Conservation (phyloP, 2,888 invertebrate species). For the Lamellibrachia columna region DNA sequence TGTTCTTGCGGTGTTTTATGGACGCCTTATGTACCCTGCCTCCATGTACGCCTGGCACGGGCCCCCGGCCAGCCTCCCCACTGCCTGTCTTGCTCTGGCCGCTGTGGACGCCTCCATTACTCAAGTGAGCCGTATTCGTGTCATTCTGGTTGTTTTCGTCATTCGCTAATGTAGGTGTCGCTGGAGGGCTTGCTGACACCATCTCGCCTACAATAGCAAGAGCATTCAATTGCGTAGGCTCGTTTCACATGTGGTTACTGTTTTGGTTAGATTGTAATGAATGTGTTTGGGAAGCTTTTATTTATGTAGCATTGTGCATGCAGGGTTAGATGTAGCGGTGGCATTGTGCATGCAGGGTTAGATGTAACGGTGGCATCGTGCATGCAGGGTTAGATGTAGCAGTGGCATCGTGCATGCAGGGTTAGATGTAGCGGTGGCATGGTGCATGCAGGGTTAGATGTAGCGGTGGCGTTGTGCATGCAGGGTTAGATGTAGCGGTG, state of each 20-base stretch:
- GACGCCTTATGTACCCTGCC: constrained; percentile 37
- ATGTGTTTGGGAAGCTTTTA: no score
- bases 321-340: no score
- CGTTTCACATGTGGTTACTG: not conserved
- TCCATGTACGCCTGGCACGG: constrained; percentile 25
- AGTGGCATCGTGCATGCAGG: no score
- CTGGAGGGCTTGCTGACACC: constrained; percentile 19
- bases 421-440: no score
- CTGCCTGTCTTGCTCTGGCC: constrained; percentile 17
- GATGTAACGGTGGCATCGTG: no score
- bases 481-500: no score
- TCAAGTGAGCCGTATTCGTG: constrained; percentile 27
- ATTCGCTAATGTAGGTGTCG: not conserved
- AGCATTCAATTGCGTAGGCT: not conserved
- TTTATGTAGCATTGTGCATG: no score
- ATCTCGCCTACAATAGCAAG: not conserved
- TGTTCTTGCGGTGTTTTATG: constrained; percentile 34
- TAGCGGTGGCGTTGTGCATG: no score
- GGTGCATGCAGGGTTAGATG: no score
- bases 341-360: no score
- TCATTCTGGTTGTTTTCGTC: constrained; percentile 30
- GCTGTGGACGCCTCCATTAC: constrained; percentile 22
- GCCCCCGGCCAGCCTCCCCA: constrained; percentile 12
- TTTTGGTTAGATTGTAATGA: no score
- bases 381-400: no score